Conservation (phyloP, 2,113 vertebrate species). For the Chrysochloris asiatica region DNA sequence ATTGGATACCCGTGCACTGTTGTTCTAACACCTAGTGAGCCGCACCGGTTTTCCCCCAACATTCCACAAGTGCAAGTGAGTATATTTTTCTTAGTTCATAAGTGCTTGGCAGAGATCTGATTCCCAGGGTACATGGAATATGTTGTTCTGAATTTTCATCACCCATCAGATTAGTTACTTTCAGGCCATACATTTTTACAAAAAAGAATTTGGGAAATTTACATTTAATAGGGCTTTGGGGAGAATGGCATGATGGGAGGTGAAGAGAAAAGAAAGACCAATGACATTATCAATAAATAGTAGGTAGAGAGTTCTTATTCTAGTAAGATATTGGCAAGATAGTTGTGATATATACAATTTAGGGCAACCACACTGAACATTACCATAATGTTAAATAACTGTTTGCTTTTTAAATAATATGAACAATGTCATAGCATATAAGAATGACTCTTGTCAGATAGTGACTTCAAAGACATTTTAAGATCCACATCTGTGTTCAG, state of each 20-base stretch:
- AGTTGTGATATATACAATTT: neutral
- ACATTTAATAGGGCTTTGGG: constrained; percentile 59
- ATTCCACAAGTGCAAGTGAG: constrained; percentile 66
- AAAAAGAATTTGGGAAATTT: constrained; percentile 73
- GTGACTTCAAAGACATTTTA: constrained; percentile 7
- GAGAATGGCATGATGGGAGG: constrained; percentile 35
- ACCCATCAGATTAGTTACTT: constrained; percentile 79
- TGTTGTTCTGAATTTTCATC: constrained; percentile 79
- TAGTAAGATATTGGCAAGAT: neutral
- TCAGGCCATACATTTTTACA: constrained; percentile 68
- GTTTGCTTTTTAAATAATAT: neutral
- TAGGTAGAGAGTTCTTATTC: constrained; percentile 10
- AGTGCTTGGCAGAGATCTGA: constrained; percentile 74
- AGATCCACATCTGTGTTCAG: neutral
- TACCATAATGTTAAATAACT: neutral
- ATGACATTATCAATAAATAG: neutral
- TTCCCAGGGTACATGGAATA: constrained; percentile 65
- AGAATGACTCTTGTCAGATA: neutral
- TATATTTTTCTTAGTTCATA: constrained; percentile 76
- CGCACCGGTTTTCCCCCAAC: neutral
- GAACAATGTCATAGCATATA: neutral
- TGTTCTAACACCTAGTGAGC: constrained; percentile 75
- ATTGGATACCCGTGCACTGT: constrained; percentile 62
- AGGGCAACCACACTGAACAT: neutral
- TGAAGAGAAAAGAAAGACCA: constrained; percentile 16